Evolutionary conservation across 1,140 invertebrate species (phyloP).

Genomic region (Melipona quadrifasciata): DNA sequence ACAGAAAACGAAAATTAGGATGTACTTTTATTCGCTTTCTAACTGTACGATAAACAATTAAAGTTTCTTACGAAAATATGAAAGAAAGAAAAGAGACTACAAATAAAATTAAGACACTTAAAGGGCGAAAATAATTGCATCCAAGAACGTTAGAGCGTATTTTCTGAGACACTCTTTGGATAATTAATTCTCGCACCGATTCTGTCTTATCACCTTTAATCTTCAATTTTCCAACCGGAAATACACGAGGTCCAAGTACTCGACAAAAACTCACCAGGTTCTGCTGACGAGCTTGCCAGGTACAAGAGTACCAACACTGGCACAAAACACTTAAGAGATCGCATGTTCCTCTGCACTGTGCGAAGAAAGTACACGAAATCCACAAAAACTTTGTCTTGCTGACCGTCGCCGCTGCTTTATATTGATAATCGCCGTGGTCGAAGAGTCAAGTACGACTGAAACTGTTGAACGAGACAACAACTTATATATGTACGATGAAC

Average conservation of each 20-base stretch:
- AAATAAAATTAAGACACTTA: neutral
- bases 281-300: conserved; percentile 51
- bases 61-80: neutral
- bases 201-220: too few relatives aligned
- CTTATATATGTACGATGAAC: conserved; percentile 72
- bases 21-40: too few relatives aligned
- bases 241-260: neutral
- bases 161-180: neutral
- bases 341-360: conserved; percentile 58
- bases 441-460: conserved; percentile 70
- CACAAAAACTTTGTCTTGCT: neutral
- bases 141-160: neutral
- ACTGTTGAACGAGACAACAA: conserved; percentile 67
- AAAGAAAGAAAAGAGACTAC: neutral
- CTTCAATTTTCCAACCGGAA: neutral
- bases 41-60: too few relatives aligned
- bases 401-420: neutral
- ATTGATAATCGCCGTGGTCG: conserved; percentile 49
- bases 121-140: neutral
- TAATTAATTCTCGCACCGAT: neutral
- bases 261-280: conserved; percentile 62
- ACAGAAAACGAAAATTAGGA: too few relatives aligned
- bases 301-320: conserved; percentile 67
- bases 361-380: conserved; percentile 9
- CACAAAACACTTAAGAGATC: conserved; percentile 66